phyloP scores from a whole-genome alignment of 2,113 vertebrate genomes.

The Plecturocebus donacophilus region DNA sequence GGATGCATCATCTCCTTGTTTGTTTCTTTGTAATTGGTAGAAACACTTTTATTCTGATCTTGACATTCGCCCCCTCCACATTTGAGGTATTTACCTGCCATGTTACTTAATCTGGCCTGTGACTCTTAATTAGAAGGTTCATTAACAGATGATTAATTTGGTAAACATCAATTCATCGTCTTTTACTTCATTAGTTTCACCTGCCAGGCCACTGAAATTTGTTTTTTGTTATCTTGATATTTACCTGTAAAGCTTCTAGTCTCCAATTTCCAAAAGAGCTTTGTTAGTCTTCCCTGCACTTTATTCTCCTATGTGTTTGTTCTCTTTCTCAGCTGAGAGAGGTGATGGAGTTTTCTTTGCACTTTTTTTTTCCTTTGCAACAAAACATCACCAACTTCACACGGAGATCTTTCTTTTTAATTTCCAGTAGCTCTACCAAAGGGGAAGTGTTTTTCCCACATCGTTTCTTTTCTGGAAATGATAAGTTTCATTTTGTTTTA shows the following conservation, averaged over 20 bases:
- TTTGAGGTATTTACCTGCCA: neutral
- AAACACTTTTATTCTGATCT: neutral
- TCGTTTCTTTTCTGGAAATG: neutral
- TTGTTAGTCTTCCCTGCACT: neutral
- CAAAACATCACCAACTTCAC: neutral
- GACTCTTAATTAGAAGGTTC: conserved; percentile 66
- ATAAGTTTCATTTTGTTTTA: conserved; percentile 12
- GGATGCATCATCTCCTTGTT: neutral
- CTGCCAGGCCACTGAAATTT: conserved; percentile 12
- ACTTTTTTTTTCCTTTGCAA: neutral
- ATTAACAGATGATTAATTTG: conserved; percentile 67
- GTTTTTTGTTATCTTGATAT: neutral
- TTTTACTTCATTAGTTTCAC: conserved; percentile 52
- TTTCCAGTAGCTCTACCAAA: conserved; percentile 10
- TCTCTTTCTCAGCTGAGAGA: neutral
- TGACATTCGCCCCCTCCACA: neutral
- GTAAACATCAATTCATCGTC: conserved; percentile 61
- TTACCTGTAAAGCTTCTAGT: conserved; percentile 1
- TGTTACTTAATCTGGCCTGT: conserved; percentile 57
- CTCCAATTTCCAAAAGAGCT: neutral
- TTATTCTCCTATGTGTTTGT: neutral
- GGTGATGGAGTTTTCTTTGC: neutral
- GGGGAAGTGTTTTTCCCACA: neutral
- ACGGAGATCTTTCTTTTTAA: conserved; percentile 30
- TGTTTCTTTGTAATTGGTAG: neutral